Percentiles rank a stretch among this genome's conserved stretches.
Conservation (phyloP, 1,140 invertebrate species). For the Chrysopa pallens region DNA sequence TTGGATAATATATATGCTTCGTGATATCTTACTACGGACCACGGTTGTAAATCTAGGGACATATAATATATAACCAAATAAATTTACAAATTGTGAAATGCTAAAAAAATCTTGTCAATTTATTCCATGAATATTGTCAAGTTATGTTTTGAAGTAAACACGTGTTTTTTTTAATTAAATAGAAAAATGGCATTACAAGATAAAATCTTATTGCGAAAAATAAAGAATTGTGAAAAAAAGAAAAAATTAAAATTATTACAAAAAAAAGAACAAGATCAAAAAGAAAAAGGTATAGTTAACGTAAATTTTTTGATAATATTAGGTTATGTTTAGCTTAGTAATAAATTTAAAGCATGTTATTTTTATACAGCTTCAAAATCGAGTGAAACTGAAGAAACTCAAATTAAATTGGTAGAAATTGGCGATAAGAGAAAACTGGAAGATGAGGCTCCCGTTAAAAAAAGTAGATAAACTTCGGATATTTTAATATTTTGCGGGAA, state of each 20-base stretch:
- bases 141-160: too few species aligned
- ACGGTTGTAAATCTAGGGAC: too few species aligned
- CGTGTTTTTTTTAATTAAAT: conserved; percentile 8
- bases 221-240: conserved; percentile 54
- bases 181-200: conserved; percentile 49
- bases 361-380: neutral
- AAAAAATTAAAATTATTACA: conserved; percentile 39
- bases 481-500: neutral
- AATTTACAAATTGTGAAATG: too few species aligned
- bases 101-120: too few species aligned
- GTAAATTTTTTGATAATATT: neutral
- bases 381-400: conserved; percentile 2
- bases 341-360: conserved; percentile 7
- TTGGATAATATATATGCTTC: too few species aligned
- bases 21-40: too few species aligned
- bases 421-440: conserved; percentile 19
- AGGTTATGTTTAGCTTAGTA: conserved; percentile 2
- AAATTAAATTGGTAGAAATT: conserved; percentile 10
- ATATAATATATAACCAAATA: too few species aligned
- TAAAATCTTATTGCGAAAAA: conserved; percentile 59
- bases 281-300: conserved; percentile 5
- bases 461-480: conserved; percentile 13
- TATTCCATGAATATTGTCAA: too few species aligned
- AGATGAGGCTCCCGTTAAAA: conserved; percentile 11
- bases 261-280: conserved; percentile 25